Evolutionary conservation across 2,888 invertebrate species (phyloP).

Genomic region (Tenthredo notha): DNA sequence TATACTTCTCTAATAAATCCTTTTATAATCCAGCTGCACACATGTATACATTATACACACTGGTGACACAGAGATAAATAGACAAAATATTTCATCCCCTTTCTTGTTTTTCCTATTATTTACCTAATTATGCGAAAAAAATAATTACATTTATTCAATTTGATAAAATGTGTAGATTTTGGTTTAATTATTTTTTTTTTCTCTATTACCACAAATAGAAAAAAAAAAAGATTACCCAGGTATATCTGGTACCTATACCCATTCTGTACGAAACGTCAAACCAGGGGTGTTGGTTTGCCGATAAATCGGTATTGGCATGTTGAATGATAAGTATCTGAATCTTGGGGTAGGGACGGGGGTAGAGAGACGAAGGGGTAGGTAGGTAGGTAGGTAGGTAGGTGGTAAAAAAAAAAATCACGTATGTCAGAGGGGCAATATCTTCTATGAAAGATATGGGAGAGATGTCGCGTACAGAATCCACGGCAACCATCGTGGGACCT

Average conservation of each 20-base stretch:
- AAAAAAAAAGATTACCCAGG: background rate
- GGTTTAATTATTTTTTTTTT: background rate
- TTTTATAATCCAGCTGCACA: background rate
- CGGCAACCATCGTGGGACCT: conserved; percentile 44
- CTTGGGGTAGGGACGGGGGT: background rate
- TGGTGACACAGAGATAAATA: no score
- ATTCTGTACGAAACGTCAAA: background rate
- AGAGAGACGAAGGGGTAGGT: no score
- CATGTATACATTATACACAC: background rate
- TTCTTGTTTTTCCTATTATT: background rate
- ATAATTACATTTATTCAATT: background rate
- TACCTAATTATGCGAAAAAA: background rate
- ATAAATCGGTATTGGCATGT: conserved; percentile 49
- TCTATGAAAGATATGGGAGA: conserved; percentile 44
- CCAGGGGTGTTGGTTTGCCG: conserved; percentile 22
- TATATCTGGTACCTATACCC: background rate
- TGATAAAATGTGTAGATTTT: background rate
- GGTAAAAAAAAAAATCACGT: conserved; percentile 5
- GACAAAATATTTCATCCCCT: background rate
- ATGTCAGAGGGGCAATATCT: conserved; percentile 39
- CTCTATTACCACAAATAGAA: no score
- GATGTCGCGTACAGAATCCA: conserved; percentile 51
- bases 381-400: background rate
- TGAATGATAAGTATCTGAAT: conserved; percentile 45
- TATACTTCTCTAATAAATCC: background rate